phyloP scores from a whole-genome alignment of 2,113 vertebrate species.

The Murina feae region DNA sequence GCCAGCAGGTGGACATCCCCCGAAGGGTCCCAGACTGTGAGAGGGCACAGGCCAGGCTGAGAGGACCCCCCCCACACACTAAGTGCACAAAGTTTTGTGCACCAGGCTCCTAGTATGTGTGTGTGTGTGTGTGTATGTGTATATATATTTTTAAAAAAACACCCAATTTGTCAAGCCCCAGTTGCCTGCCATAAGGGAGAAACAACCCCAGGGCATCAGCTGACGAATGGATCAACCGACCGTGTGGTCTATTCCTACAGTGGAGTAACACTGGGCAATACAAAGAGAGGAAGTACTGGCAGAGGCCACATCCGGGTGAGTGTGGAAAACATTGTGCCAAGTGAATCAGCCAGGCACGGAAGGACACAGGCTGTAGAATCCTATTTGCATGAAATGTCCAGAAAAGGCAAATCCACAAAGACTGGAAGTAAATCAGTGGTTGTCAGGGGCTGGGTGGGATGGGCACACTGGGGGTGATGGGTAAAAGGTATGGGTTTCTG shows the following conservation, averaged over 20 bases:
- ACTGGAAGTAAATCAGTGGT: background rate
- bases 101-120: too few relatives aligned
- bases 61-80: too few relatives aligned
- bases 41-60: too few relatives aligned
- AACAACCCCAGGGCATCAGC: background rate
- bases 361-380: background rate
- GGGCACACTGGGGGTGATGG: background rate
- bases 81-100: too few relatives aligned
- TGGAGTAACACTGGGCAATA: background rate
- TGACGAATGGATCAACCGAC: background rate
- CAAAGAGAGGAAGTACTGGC: background rate
- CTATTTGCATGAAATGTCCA: background rate
- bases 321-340: background rate
- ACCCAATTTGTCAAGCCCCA: too few relatives aligned
- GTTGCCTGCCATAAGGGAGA: background rate
- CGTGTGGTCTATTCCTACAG: background rate
- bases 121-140: too few relatives aligned
- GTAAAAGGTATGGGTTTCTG: background rate
- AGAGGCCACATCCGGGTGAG: background rate
- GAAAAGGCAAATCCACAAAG: background rate
- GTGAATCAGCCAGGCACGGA: background rate
- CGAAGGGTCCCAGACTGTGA: too few relatives aligned
- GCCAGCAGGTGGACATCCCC: too few relatives aligned
- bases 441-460: background rate
- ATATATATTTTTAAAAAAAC: too few relatives aligned